Evolutionary conservation across 2,888 invertebrate genomes (phyloP).

Genomic region (Drymonia ruficornis): DNA sequence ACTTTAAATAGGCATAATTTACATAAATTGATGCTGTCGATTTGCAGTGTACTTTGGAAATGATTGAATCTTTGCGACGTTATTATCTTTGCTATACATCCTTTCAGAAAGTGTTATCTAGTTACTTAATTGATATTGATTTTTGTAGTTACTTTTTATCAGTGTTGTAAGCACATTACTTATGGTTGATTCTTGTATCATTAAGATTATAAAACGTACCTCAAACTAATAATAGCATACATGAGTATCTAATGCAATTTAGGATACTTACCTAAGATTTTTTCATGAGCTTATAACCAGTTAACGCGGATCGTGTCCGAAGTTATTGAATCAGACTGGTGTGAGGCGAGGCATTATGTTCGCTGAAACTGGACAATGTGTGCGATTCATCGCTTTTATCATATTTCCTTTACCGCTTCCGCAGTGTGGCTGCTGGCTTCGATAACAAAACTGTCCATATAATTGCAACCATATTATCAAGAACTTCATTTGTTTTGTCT

Average conservation of each 20-base stretch:
- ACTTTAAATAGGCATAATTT: conserved; percentile 1
- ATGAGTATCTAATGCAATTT: too few relatives aligned
- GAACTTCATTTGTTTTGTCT: too few relatives aligned
- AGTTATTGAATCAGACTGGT: conserved; percentile 22
- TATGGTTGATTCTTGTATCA: too few relatives aligned
- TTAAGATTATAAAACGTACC: too few relatives aligned
- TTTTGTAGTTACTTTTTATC: too few relatives aligned
- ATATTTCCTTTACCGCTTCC: conserved; percentile 72
- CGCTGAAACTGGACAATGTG: conserved; percentile 60
- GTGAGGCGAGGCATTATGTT: conserved; percentile 22
- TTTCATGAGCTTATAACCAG: too few relatives aligned
- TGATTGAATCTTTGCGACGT: neutral
- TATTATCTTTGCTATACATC: neutral
- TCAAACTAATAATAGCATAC: too few relatives aligned
- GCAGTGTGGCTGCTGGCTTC: conserved; percentile 55
- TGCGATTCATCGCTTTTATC: conserved; percentile 71
- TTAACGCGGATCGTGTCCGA: neutral
- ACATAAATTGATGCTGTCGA: neutral
- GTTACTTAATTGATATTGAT: too few relatives aligned
- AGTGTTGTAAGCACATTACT: too few relatives aligned
- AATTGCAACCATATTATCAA: conserved; percentile 26
- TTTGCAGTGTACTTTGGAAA: neutral
- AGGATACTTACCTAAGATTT: too few relatives aligned
- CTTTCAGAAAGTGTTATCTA: too few relatives aligned
- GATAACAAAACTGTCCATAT: conserved; percentile 61